phyloP scores from a whole-genome alignment of 2,888 invertebrate genomes.

The Xestobium rufovillosum region DNA sequence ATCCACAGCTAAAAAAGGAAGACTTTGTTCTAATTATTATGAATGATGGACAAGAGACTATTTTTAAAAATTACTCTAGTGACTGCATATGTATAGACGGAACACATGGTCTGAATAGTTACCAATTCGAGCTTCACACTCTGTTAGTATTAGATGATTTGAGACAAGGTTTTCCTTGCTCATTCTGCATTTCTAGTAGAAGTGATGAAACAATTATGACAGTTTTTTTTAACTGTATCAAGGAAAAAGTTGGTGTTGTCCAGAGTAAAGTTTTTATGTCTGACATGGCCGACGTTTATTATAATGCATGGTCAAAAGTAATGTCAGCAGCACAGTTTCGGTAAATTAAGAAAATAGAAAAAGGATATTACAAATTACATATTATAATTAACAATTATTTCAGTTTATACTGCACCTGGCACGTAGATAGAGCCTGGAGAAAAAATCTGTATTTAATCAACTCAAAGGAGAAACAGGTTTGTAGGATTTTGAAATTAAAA shows the following conservation, averaged over 20 bases:
- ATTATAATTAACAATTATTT: too few species aligned
- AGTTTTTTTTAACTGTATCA: conserved; percentile 7
- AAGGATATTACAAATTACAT: too few species aligned
- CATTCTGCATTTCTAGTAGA: conserved; percentile 17
- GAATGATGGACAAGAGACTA: too few species aligned
- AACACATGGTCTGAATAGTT: conserved; percentile 14
- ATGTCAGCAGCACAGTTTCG: too few species aligned
- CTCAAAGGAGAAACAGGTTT: conserved; percentile 20
- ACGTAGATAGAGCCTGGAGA: conserved; percentile 25
- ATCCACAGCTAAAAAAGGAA: conserved; percentile 18
- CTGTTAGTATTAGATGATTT: conserved; percentile 18
- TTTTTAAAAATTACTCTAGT: conserved; percentile 11
- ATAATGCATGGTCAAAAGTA: too few species aligned
- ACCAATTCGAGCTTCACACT: conserved; percentile 15
- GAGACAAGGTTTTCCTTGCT: conserved; percentile 16
- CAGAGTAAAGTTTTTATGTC: conserved; percentile 15
- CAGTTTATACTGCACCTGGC: conserved; percentile 27
- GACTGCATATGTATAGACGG: conserved; percentile 16
- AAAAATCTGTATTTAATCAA: conserved; percentile 22
- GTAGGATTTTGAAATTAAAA: too few species aligned
- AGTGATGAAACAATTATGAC: conserved; percentile 8
- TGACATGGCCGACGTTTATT: conserved; percentile 17
- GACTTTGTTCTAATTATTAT: too few species aligned
- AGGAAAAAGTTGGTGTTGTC: too few species aligned
- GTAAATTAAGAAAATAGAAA: too few species aligned